Conservation (phyloP, 2,797 vertebrate genomes). For the Taenioides sp. region DNA sequence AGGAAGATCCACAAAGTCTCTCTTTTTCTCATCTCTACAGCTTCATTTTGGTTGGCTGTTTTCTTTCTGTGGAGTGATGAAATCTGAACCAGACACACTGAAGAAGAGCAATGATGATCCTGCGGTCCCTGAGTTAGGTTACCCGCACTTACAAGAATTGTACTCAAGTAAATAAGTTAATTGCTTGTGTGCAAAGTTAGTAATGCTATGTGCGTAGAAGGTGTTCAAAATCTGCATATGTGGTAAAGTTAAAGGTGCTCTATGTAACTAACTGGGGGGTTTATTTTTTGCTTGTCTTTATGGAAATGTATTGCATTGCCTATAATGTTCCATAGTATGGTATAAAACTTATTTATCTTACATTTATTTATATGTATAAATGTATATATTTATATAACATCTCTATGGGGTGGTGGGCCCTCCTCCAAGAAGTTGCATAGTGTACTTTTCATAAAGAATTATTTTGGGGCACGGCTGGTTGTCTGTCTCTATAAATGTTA, state of each 20-base stretch:
- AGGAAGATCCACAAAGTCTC: slow-evolving; percentile 41
- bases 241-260: not conserved
- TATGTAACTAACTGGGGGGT: not conserved
- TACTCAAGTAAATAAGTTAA: not conserved
- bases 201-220: not conserved
- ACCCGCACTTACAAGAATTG: slow-evolving; percentile 3
- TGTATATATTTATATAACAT: no score
- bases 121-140: not conserved
- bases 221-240: not conserved
- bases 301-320: no score
- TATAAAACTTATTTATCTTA: not conserved
- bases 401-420: no score
- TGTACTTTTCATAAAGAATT: not conserved
- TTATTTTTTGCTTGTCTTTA: no score
- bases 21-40: slow-evolving; percentile 22
- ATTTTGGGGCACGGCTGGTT: not conserved
- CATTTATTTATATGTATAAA: no score
- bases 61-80: slow-evolving; percentile 25
- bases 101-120: slow-evolving; percentile 16
- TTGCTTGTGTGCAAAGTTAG: not conserved
- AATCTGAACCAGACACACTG: slow-evolving; percentile 37
- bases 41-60: slow-evolving; percentile 33
- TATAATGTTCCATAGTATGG: no score
- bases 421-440: no score
- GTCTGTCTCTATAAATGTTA: not conserved